A percentile compares a stretch with the other conserved stretches of the same genome.
phyloP scores from a whole-genome alignment of 1,140 invertebrate genomes.

The Drosophila aff. region DNA sequence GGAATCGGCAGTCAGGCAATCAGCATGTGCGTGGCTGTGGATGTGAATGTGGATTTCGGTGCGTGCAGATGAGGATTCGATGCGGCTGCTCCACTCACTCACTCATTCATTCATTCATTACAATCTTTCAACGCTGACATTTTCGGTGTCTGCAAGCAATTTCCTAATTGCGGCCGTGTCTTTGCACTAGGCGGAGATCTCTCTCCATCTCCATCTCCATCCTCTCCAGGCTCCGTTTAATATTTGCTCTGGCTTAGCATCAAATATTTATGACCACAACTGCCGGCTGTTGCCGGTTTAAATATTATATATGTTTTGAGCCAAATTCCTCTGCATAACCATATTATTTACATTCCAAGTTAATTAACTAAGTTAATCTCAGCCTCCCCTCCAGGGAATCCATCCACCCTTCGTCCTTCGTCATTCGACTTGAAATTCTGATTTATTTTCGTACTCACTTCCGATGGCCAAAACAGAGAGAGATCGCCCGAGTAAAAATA shows the following conservation, averaged over 20 bases:
- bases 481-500: not conserved
- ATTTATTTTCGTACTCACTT: slow-evolving; percentile 12
- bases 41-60: slow-evolving; percentile 12
- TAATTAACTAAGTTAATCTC: slow-evolving; percentile 67
- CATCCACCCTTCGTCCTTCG: not conserved
- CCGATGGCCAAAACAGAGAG: not conserved
- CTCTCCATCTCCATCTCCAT: not conserved
- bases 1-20: slow-evolving; percentile 13
- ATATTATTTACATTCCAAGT: slow-evolving; percentile 58
- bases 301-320: slow-evolving; percentile 3
- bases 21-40: slow-evolving; percentile 13
- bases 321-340: slow-evolving; percentile 13
- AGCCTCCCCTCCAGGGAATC: not conserved
- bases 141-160: slow-evolving; percentile 16
- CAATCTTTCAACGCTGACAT: slow-evolving; percentile 18
- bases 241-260: slow-evolving; percentile 16
- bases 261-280: slow-evolving; percentile 23
- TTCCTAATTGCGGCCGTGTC: slow-evolving; percentile 8
- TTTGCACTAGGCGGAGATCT: not conserved
- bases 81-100: not conserved
- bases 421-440: slow-evolving; percentile 6
- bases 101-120: slow-evolving; percentile 9
- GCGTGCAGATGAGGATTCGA: slow-evolving; percentile 11
- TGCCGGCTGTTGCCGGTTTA: slow-evolving; percentile 3
- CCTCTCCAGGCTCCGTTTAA: not conserved